Base-by-base conservation (phyloP, 2,888 invertebrate genomes). In the Lasioglossum malachurum region DNA sequence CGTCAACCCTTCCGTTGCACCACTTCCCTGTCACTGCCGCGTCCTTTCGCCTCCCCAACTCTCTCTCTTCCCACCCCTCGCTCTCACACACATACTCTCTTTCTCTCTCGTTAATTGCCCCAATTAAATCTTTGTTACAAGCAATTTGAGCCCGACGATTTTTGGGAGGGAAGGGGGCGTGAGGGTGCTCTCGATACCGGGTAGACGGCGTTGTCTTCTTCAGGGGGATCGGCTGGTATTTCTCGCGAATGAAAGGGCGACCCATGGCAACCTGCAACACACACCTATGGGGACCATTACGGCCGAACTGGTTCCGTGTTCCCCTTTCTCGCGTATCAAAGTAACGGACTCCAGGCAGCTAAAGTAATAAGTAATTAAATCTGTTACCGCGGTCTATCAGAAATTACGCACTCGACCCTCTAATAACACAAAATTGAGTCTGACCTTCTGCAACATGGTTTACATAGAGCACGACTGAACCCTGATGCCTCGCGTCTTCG, bases 61-160 rank as follows among this genome's bases (percentile, higher is more conserved):
- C 64, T 64, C 31, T 31, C 31, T 31, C 31, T 31, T 0, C 5
- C n/a, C 81, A 44, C 60, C 23, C 38, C 64, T 64, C 76, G 0
- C 16, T 57, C 74, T 67, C 12, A 5, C n/a, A 57, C 57, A n/a
- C 57, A n/a, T 10, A 1, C n/a, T 12, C n/a, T n/a, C 57, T 12
- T 31, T 64, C 82, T 60, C 74, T 23, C 69, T n/a, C 82, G 91
- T 92, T 94, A 93, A 93, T 94, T 92, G 92, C 87, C 84, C 86
- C 92, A 92, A 93, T 93, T 93, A 94, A 91, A 92, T 92, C 89
- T 91, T 91, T 87, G 88, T 91, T 93, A 89, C 92, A 88, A 91
- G 91, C 93, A 91, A 93, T 94, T 92, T 92, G 84, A 90, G 89
- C 89, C 75, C 86, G 90, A 86, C 86, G 85, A 88, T 90, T 88